Evolutionary conservation across 2,113 vertebrate genomes (phyloP).

Genomic region (Callithrix jacchus): DNA sequence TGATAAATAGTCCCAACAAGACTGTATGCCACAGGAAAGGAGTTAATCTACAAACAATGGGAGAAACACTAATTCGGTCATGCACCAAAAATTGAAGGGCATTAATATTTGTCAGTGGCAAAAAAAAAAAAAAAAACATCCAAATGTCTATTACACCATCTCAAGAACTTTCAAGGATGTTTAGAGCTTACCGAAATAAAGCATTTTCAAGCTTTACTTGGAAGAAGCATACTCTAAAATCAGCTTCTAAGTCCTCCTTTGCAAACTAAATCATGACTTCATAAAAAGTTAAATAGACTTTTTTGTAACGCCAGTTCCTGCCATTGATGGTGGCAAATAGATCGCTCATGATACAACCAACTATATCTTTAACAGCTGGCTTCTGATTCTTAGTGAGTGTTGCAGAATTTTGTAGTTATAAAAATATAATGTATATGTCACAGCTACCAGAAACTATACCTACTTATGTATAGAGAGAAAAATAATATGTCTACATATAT

Average conservation of each 20-base stretch:
- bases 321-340: not conserved
- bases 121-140: not conserved
- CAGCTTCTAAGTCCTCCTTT: not conserved
- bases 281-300: not conserved
- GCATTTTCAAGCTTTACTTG: not conserved
- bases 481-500: not conserved
- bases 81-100: not conserved
- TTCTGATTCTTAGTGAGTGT: not conserved
- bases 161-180: not conserved
- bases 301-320: not conserved
- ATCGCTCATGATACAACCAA: not conserved
- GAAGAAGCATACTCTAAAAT: slow-evolving; percentile 25
- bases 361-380: not conserved
- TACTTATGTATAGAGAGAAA: not conserved
- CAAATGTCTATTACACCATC: not conserved
- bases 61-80: not conserved
- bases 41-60: not conserved
- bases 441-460: not conserved
- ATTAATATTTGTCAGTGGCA: not conserved
- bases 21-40: not conserved
- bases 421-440: not conserved
- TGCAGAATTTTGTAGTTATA: slow-evolving; percentile 5
- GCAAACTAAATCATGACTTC: slow-evolving; percentile 24
- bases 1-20: not conserved
- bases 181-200: not conserved